Percentiles rank a stretch among this genome's conserved stretches.
Conservation (phyloP, 2,797 vertebrate species). For the Nannoperca australis region DNA sequence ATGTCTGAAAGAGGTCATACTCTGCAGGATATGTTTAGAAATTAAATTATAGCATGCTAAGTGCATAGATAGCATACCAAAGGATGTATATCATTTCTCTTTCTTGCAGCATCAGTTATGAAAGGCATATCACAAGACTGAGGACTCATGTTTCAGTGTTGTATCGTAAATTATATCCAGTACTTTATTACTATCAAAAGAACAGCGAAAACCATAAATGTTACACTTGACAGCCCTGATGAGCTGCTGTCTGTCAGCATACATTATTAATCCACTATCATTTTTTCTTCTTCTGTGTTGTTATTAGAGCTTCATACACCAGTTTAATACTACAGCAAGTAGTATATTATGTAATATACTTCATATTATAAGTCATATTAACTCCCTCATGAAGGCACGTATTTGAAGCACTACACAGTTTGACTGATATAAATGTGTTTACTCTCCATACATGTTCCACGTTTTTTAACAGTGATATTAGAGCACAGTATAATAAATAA, state of each 20-base stretch:
- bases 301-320: neutral
- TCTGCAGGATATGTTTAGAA: constrained; percentile 70
- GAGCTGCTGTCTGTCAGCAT: constrained; percentile 12
- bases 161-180: constrained; percentile 26
- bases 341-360: neutral
- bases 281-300: neutral
- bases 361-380: neutral
- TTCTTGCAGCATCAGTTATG: constrained; percentile 40
- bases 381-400: neutral
- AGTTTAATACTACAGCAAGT: neutral
- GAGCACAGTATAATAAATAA: neutral
- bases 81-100: constrained; percentile 59
- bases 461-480: neutral
- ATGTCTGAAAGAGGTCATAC: constrained; percentile 57
- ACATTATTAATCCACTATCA: neutral
- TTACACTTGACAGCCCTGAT: constrained; percentile 4
- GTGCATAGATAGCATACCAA: constrained; percentile 65
- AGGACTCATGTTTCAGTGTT: constrained; percentile 39
- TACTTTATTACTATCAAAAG: constrained; percentile 8
- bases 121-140: constrained; percentile 36
- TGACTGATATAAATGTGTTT: neutral
- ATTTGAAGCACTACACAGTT: neutral
- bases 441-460: neutral
- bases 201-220: constrained; percentile 6
- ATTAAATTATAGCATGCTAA: constrained; percentile 64